These are phyloP conservation scores for Marcusenius ussheri DNA, from an alignment of 2,113 vertebrate genomes.

Conservation along the genomic window DNA sequence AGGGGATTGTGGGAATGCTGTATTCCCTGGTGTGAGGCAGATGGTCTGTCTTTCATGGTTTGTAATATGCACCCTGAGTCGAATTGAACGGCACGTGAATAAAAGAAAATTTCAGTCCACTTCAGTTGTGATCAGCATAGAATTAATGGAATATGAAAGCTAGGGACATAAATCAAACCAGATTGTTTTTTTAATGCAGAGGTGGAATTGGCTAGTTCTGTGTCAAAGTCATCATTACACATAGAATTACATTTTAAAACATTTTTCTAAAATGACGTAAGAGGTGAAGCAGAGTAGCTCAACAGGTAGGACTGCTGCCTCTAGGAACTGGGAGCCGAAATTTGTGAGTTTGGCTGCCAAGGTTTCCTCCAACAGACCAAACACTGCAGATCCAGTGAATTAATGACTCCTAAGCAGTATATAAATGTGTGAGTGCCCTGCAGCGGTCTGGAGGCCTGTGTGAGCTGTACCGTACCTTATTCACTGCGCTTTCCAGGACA, in stretches of 20 bases:
- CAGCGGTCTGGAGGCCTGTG: not conserved
- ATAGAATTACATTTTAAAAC: not conserved
- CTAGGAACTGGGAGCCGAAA: not conserved
- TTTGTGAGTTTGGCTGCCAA: not conserved
- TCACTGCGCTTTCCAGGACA: not conserved
- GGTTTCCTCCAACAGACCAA: not conserved
- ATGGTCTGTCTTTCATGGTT: not conserved
- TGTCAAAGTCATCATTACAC: not conserved
- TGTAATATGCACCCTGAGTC: no score
- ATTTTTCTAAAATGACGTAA: not conserved
- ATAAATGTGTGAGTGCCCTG: slow-evolving; percentile 1
- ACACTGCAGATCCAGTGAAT: not conserved
- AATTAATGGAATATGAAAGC: not conserved
- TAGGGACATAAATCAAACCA: not conserved
- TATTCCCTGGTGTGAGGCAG: not conserved
- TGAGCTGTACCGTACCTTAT: not conserved
- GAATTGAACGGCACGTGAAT: not conserved
- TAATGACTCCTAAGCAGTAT: not conserved
- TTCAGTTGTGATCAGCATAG: not conserved
- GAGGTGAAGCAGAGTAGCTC: not conserved
- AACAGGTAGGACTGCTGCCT: not conserved
- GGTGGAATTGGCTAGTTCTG: not conserved
- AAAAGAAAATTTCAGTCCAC: not conserved
- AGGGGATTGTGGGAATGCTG: slow-evolving; percentile 1
- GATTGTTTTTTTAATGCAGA: not conserved